Conservation (phyloP, 2,797 vertebrate genomes). For the Sitta carolinensis region DNA sequence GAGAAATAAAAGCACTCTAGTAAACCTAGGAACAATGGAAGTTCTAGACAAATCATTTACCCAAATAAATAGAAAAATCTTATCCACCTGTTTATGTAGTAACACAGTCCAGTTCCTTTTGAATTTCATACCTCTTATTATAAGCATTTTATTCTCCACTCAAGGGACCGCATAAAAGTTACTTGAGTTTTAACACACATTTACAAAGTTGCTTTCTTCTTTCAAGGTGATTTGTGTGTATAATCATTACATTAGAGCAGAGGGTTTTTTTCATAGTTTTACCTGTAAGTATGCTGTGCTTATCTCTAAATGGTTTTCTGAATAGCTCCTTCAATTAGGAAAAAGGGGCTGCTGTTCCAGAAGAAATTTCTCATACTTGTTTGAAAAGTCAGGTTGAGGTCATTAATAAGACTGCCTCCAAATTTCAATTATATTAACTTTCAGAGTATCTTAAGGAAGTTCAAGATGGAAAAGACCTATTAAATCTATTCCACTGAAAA, state of each 20-base stretch:
- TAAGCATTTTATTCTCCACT: not conserved
- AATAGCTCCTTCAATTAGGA: not conserved
- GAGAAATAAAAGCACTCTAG: constrained; percentile 12
- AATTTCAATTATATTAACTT: not conserved
- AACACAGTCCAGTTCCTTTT: not conserved
- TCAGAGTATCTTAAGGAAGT: constrained; percentile 10
- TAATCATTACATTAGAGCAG: not conserved
- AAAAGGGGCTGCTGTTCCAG: not conserved
- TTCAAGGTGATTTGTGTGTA: not conserved
- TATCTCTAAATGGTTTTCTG: not conserved
- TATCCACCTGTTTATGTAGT: not conserved
- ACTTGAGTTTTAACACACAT: not conserved
- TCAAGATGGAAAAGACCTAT: constrained; percentile 68
- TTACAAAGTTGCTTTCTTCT: not conserved
- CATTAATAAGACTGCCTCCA: not conserved
- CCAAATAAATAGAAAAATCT: not conserved
- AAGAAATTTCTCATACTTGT: not conserved
- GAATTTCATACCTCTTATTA: not conserved
- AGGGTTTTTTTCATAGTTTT: not conserved
- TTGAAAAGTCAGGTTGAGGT: not conserved
- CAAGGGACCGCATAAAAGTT: not conserved
- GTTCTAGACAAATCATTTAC: not conserved
- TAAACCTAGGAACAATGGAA: not conserved
- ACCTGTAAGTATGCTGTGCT: not conserved
- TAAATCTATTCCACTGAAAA: constrained; percentile 21